A percentile compares a stretch with the other conserved stretches of the same genome.
Conservation (phyloP, 2,888 invertebrate genomes). For the Mythimna impura region DNA sequence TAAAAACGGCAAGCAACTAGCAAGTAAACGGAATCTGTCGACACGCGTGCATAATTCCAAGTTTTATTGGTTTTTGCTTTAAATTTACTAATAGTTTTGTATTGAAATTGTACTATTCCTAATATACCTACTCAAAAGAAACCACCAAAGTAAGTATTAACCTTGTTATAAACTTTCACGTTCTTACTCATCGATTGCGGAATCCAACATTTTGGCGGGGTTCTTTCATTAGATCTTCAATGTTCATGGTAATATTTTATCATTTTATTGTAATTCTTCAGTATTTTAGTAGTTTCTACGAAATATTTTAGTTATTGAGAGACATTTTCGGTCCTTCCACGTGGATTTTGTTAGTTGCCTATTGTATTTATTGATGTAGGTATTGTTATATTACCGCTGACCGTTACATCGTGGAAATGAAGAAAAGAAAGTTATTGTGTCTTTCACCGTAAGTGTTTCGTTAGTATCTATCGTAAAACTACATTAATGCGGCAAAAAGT, state of each 20-base stretch:
- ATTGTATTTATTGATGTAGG: slow-evolving; percentile 56
- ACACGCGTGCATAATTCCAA: slow-evolving; percentile 56
- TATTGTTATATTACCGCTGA: slow-evolving; percentile 51
- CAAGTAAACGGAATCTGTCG: slow-evolving; percentile 42
- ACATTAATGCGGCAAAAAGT: slow-evolving; percentile 16
- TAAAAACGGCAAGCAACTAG: slow-evolving; percentile 34
- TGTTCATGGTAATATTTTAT: slow-evolving; percentile 1
- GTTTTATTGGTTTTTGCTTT: slow-evolving; percentile 36
- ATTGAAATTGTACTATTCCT: slow-evolving; percentile 15
- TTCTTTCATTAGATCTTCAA: slow-evolving; percentile 26
- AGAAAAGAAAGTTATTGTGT: slow-evolving; percentile 40
- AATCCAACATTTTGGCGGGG: slow-evolving; percentile 60
- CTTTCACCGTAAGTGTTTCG: slow-evolving; percentile 24
- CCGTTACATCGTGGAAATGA: slow-evolving; percentile 60
- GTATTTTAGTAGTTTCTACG: neutral
- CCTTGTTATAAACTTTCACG: slow-evolving; percentile 5
- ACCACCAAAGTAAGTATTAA: slow-evolving; percentile 51
- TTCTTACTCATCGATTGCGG: slow-evolving; percentile 15
- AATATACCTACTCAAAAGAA: slow-evolving; percentile 5
- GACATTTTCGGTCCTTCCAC: slow-evolving; percentile 35
- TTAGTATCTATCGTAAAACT: neutral
- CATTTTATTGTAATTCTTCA: neutral
- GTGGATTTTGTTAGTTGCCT: slow-evolving; percentile 38
- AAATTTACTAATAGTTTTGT: slow-evolving; percentile 18
- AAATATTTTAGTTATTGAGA: neutral